phyloP scores from a whole-genome alignment of 2,888 invertebrate species.

The Ophion ellenae region DNA sequence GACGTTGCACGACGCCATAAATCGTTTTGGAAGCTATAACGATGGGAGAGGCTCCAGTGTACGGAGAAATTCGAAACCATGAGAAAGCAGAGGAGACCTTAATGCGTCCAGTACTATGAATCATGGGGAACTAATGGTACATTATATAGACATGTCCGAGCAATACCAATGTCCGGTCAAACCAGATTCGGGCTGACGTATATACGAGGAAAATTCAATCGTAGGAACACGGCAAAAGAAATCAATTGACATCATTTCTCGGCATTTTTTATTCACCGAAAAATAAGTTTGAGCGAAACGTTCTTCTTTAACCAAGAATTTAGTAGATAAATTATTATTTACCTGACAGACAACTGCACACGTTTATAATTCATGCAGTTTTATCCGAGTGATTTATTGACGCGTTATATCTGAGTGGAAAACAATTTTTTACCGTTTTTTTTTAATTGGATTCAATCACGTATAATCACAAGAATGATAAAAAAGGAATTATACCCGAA shows the following conservation, averaged over 20 bases:
- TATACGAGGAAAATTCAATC: slow-evolving; percentile 9
- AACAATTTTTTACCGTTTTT: not conserved
- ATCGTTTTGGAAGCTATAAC: slow-evolving; percentile 34
- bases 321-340: not conserved
- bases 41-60: slow-evolving; percentile 22
- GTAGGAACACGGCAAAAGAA: not conserved
- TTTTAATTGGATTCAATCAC: too few relatives aligned
- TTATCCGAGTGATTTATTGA: not conserved
- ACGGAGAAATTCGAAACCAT: slow-evolving; percentile 56
- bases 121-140: slow-evolving; percentile 33
- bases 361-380: not conserved
- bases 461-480: too few relatives aligned
- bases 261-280: not conserved
- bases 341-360: not conserved
- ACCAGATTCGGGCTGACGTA: slow-evolving; percentile 16
- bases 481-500: too few relatives aligned
- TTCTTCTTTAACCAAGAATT: not conserved
- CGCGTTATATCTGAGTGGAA: too few relatives aligned
- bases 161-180: slow-evolving; percentile 21
- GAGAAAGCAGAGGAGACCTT: slow-evolving; percentile 51
- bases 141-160: slow-evolving; percentile 13
- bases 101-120: slow-evolving; percentile 38
- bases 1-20: slow-evolving; percentile 35
- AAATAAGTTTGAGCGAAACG: not conserved
- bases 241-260: not conserved